These are phyloP conservation scores for Balaeniceps rex DNA, from an alignment of 2,113 vertebrate species.

Conservation along the genomic window DNA sequence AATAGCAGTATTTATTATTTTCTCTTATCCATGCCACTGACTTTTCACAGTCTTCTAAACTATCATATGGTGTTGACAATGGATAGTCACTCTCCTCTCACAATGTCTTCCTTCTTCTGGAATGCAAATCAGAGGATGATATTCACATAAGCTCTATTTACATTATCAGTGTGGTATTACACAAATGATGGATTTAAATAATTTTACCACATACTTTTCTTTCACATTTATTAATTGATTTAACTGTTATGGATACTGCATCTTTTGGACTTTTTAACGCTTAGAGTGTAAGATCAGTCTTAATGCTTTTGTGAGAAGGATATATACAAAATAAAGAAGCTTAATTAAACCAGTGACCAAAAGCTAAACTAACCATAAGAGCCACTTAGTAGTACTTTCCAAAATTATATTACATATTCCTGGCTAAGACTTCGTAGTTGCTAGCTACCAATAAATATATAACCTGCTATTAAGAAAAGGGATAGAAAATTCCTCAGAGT, in stretches of 20 bases:
- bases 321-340: background rate
- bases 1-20: background rate
- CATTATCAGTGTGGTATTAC: background rate
- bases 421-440: constrained; percentile 3
- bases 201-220: background rate
- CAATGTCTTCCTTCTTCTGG: background rate
- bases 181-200: background rate
- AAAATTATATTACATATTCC: background rate
- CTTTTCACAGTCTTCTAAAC: background rate
- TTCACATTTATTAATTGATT: background rate
- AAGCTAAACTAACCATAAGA: background rate
- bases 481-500: constrained; percentile 37
- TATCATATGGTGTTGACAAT: background rate
- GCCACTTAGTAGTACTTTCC: background rate
- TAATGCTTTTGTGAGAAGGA: background rate
- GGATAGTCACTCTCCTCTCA: background rate
- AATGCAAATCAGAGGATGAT: background rate
- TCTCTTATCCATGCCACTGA: background rate
- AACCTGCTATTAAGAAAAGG: constrained; percentile 28
- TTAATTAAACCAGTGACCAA: background rate
- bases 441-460: background rate
- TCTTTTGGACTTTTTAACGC: background rate
- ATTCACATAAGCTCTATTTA: background rate
- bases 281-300: background rate
- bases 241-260: background rate